Base-by-base conservation (phyloP, 2,797 vertebrate species). In the Lacerta bilineata region DNA sequence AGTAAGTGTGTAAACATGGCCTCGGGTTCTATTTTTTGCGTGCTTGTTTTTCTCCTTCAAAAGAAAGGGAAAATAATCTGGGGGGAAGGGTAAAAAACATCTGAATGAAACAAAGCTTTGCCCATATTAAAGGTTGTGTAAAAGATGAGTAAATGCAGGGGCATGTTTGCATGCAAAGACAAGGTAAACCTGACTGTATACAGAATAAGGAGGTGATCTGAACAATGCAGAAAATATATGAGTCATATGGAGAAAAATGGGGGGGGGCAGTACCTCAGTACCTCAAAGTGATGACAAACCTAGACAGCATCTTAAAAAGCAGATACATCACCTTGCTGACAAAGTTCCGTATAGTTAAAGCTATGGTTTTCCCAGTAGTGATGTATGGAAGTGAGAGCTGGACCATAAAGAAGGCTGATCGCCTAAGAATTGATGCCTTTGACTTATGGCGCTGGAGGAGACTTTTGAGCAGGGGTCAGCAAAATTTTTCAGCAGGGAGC, bases 1-100 rank as follows among this genome's bases (percentile, higher is more conserved):
- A 75, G 39, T 74, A 39, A 75, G 59, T 50, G 69, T 64, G 59
- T 75, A 80, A 89, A 81, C 69, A 75, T 80, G 69, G 36, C 77
- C 68, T 85, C 78, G 8, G 77, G 77, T 74, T 87, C 74, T 89
- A 85, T 36, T 18, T 66, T 85, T 81, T 75, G 25, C 81, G 79
- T 15, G 46, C 27, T 10, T 88, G 71, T 68, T 64, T 11, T 55
- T 50, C 29, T 74, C 15, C 8, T 84, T 39, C 10, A 83, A 74
- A 80, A n/a, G 43, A 55, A 36, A 66, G 39, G 29, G n/a, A 69
- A n/a, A 43, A 72, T 79, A 43, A 39, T 80, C 72, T 84, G 11
- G 50, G 5, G 5, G 15, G 69, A 66, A 33, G 29, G 29, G 6
- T 68, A 55, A 83, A 64, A 64, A 69, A 79, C 13, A 76, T 74